Evolutionary conservation across 2,113 vertebrate species (phyloP).

Genomic region (Lycaon pictus): DNA sequence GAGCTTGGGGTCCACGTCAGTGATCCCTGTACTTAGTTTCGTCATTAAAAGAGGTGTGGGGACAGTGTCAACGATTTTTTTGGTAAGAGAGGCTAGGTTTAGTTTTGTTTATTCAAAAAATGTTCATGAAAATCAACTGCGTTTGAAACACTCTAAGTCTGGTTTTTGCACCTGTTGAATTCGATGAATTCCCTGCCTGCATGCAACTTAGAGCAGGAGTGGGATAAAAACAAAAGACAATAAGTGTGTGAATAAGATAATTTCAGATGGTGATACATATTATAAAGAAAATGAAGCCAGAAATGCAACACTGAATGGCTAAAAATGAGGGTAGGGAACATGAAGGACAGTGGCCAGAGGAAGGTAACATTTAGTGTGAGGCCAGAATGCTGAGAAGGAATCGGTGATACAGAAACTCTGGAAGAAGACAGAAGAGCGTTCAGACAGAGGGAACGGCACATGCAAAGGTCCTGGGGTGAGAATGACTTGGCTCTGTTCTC

Average conservation of each 20-base stretch:
- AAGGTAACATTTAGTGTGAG: not conserved
- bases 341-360: not conserved
- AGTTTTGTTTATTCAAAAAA: not conserved
- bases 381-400: not conserved
- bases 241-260: not conserved
- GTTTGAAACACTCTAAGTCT: not conserved
- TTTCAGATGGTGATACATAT: not conserved
- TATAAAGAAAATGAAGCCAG: not conserved
- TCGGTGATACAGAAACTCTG: not conserved
- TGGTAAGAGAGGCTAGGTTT: not conserved
- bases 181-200: not conserved
- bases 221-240: not conserved
- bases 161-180: fast-evolving
- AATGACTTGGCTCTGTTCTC: not conserved
- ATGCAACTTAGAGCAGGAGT: not conserved
- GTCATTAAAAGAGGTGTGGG: not conserved
- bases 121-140: not conserved
- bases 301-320: not conserved
- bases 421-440: not conserved
- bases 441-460: not conserved
- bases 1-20: too few relatives aligned
- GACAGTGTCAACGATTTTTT: not conserved
- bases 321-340: too few relatives aligned
- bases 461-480: not conserved
- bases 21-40: not conserved